phyloP scores from a whole-genome alignment of 37 sponge, comb jelly and placozoan genomes.

The Halichondria panicea region DNA sequence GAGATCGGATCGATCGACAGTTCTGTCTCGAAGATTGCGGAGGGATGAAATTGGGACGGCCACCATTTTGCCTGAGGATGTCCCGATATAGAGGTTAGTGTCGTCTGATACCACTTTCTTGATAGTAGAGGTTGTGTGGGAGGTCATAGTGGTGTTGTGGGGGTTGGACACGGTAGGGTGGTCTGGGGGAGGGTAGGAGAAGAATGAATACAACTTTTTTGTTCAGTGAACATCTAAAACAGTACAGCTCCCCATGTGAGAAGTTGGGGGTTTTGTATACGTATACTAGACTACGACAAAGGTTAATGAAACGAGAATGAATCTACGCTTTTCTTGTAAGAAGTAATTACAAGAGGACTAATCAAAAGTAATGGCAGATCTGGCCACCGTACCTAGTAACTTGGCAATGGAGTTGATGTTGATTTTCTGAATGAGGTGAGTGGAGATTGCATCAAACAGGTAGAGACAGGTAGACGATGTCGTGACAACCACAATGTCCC shows the following conservation, averaged over 20 bases:
- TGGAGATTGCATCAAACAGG: conserved; percentile 30
- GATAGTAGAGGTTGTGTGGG: too few species aligned
- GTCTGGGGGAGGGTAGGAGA: too few species aligned
- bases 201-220: neutral
- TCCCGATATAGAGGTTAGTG: conserved; percentile 26
- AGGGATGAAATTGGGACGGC: conserved; percentile 23
- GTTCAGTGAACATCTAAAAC: neutral
- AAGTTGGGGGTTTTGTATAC: too few species aligned
- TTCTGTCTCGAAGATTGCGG: too few species aligned
- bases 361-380: neutral
- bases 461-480: conserved; percentile 13
- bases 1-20: too few species aligned
- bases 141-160: too few species aligned
- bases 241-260: too few species aligned
- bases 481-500: conserved; percentile 25
- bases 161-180: too few species aligned
- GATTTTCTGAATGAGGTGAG: conserved; percentile 21
- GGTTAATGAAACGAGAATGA: neutral
- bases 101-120: conserved; percentile 20
- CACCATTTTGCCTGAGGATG: conserved; percentile 44
- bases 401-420: conserved; percentile 11
- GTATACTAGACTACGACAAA: too few species aligned
- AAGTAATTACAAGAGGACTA: too few species aligned
- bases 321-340: neutral
- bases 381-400: conserved; percentile 10